Base-by-base conservation (phyloP, 2,113 vertebrate genomes). In the Melanocharis versteri region DNA sequence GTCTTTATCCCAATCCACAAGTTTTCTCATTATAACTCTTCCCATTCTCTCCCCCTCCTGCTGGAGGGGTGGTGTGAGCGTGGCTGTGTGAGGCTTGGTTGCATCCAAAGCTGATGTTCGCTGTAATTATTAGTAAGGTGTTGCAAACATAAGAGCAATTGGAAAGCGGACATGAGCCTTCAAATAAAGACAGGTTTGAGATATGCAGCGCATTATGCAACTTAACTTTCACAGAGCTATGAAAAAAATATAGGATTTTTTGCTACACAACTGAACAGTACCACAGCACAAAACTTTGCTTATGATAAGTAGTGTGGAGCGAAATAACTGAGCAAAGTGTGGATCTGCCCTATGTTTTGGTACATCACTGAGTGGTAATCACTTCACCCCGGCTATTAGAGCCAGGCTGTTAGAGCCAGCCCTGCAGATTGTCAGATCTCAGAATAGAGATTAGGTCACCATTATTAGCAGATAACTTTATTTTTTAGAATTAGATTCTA, bases 401-500 rank as follows among this genome's bases (percentile, higher is more conserved):
- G 39, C 31, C 54, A 87, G 68, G 28, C 48, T 84, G 73, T 53
- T 65, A 62, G 54, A 91, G 61, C 26, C 61, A 87, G 73, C 10
- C 50, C 23, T 9, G 3, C 22, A 69, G 48, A 82, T 9, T 79
- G 14, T 33, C 66, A 79, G 50, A 72, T 73, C 64, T 73, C 58
- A 65, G 50, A 73, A 70, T 10, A 76, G 44, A 77, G 70, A 92
- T 66, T 73, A 81, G 66, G 69, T 83, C 56, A 78, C 71, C 42
- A 24, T 77, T 88, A 86, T 93, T 90, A 94, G 51, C 18, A 90
- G 50, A 68, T 70, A 81, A 68, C 47, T 90, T 94, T 70, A 57
- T 96, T 97, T 91, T 93, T 94, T 33, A 62, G 76, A 90, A 90
- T 88, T 92, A 86, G 56, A 86, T 83, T 93, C 82, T 83, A 81